Conservation (phyloP, 2,888 invertebrate genomes). For the Drosophila quasianomalipes region DNA sequence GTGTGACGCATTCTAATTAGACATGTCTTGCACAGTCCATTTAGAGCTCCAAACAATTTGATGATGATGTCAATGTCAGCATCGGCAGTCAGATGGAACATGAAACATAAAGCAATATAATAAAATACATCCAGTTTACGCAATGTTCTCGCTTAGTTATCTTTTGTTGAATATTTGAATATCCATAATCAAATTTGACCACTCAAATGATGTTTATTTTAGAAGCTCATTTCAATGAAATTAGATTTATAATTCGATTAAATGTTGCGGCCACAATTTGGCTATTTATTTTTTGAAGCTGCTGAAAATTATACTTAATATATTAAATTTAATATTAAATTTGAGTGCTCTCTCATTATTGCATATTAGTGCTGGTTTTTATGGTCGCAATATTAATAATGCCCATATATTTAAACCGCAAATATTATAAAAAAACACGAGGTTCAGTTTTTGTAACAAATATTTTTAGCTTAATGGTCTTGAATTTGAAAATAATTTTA, state of each 20-base stretch:
- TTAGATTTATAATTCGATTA: conserved; percentile 36
- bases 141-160: conserved; percentile 2
- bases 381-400: not conserved
- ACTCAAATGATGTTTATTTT: conserved; percentile 10
- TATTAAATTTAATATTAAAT: conserved; percentile 33
- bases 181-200: conserved; percentile 9
- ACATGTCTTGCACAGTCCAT: conserved; percentile 21
- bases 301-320: conserved; percentile 26
- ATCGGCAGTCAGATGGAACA: conserved; percentile 27
- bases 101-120: not conserved
- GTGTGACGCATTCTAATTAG: conserved; percentile 59
- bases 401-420: not conserved
- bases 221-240: conserved; percentile 32
- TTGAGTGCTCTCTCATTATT: conserved; percentile 7
- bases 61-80: conserved; percentile 37
- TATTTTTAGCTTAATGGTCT: not conserved
- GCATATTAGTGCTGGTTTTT: not conserved
- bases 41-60: conserved; percentile 21
- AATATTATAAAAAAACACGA: not conserved
- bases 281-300: conserved; percentile 11
- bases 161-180: not conserved
- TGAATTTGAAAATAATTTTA: not conserved
- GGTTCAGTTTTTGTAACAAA: not conserved
- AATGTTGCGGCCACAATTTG: conserved; percentile 27
- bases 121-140: conserved; percentile 26